Conservation (phyloP, 2,113 vertebrate genomes). For the Daboia siamensis region DNA sequence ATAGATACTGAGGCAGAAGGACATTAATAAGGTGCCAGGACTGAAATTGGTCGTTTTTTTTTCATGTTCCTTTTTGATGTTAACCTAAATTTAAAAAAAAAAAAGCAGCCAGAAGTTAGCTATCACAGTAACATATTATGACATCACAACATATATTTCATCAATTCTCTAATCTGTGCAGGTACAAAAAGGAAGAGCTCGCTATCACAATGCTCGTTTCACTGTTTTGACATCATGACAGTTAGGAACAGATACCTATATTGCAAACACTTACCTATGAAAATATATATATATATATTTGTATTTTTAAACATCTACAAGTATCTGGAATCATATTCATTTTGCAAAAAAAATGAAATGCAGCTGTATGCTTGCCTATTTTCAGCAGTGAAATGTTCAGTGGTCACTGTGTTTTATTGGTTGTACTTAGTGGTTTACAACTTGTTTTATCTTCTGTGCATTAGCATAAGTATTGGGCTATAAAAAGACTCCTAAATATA, state of each 20-base stretch:
- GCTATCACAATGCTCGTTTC: neutral
- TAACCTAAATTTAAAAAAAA: neutral
- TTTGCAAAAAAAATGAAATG: constrained; percentile 5
- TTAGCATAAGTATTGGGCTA: constrained; percentile 46
- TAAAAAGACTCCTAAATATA: constrained; percentile 55
- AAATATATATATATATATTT: neutral
- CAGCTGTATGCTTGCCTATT: constrained; percentile 36
- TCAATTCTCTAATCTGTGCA: neutral
- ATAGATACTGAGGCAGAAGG: neutral
- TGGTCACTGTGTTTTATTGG: constrained; percentile 42
- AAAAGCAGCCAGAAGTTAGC: neutral
- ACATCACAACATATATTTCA: neutral
- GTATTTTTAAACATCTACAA: constrained; percentile 42
- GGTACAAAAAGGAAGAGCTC: neutral
- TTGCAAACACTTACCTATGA: constrained; percentile 12
- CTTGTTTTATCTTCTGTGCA: constrained; percentile 46
- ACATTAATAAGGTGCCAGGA: neutral
- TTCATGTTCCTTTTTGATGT: neutral
- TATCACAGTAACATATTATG: neutral
- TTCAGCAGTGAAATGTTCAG: constrained; percentile 44
- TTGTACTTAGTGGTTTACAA: constrained; percentile 57
- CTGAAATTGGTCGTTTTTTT: neutral
- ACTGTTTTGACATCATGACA: neutral
- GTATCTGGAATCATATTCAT: constrained; percentile 12
- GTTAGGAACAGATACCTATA: neutral